Base-by-base conservation (phyloP, 2,113 vertebrate genomes). In the Piprites chloris region DNA sequence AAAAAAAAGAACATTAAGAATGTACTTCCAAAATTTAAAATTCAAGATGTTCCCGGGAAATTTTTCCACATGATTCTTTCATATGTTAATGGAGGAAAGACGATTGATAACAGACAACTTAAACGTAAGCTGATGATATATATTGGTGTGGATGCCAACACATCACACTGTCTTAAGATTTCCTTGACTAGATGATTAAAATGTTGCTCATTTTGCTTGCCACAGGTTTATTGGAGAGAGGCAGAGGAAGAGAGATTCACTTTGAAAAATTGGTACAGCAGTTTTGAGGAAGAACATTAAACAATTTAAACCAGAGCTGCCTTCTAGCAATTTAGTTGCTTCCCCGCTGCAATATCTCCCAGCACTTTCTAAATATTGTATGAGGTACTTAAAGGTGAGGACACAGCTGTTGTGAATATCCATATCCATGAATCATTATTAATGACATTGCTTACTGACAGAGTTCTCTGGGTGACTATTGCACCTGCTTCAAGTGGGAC, bases 281-380 rank as follows among this genome's bases (percentile, higher is more conserved):
- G 20, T 96, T 97, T 92, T 85, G 87, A 96, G 90, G 85, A 93
- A 82, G 74, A 95, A 97, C 75, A 95, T 95, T 96, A 96, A 97
- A 94, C 94, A 93, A 87, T 95, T 97, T 97, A 95, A 95, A 85
- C 53, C 65, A 91, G 85, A 63, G 69, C 22, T 94, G 80, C 85
- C 96, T 97, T 95, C 95, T 87, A 95, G 96, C 95, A 97, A 96
- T 97, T 97, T 96, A 97, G 95, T 92, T 95, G 92, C 93, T 97
- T 97, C 91, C 97, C 97, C 90, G 94, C 96, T 97, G 96, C 93
- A 97, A 52, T 93, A 93, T 96, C 96, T 96, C 94, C 95, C 85
- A 97, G 96, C 87, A 95, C 87, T 96, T 97, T 91, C 88, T 98
- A 96, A 98, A 97, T 98, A 97, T 98, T 97, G 95, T 80, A 98